Base-by-base conservation (phyloP, 2,888 invertebrate species). In the Athalia circularis region DNA sequence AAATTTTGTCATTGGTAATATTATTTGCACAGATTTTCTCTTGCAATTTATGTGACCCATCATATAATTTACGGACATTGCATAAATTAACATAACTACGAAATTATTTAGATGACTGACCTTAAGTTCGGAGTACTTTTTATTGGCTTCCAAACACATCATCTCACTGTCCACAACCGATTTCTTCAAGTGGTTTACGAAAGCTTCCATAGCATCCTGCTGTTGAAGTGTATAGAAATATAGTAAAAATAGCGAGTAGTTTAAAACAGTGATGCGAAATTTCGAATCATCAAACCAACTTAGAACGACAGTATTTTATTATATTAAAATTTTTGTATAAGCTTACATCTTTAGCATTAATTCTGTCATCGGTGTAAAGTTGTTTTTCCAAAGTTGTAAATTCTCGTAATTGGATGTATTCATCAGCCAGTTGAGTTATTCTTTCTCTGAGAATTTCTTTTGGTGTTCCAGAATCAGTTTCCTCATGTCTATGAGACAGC, bases 331-430 rank as follows among this genome's bases (percentile, higher is more conserved):
- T 83, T 83, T 15, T 13, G 13, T 61, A 61, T 57, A 11, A 47
- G 50, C 59, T 80, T 72, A 82, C 81, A 80, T 79, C 13, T 79
- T 61, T 54, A 54, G 15, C 43, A 29, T 29, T 52, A 82, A 88
- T 89, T 86, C 92, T 92, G 83, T 92, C 91, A 76, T 87, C 88
- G 13, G 91, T 91, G 5, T 90, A 82, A 79, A 91, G 90, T 75
- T 93, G 91, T 80, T 93, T 93, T 86, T 95, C 95, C 81, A 93
- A 88, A 76, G 92, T 91, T 1, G 94, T 93, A 80, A 93, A 92
- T 83, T 93, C 93, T 75, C 92, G 89, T 13, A 94, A 89, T 78
- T 93, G 92, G 81, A 91, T 88, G 0, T 92, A 91, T 81, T 93
- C 92, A 75, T 90, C 90, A 81, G 93, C 92, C 4, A 93, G 91